A percentile compares a stretch with the other conserved stretches of the same genome.
Conservation (phyloP, 2,797 vertebrate genomes). For the Cirrhinus mrigala region DNA sequence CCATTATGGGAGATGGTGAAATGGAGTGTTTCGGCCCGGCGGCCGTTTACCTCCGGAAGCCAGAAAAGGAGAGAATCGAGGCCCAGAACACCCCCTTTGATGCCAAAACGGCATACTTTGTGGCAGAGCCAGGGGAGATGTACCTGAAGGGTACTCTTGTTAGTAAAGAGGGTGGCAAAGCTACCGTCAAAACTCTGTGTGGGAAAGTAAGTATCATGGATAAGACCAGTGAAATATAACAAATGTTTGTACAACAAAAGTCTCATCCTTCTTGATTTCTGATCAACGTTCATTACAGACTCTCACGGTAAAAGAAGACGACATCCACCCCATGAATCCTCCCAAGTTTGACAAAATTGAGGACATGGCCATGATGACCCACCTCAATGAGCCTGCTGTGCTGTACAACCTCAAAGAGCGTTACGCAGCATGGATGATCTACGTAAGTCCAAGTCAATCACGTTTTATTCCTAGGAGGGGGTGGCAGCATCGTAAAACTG, state of each 20-base stretch:
- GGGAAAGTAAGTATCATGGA: slow-evolving; percentile 77
- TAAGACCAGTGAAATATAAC: too few species aligned
- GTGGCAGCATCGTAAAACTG: not conserved
- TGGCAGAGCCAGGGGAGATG: slow-evolving; percentile 81
- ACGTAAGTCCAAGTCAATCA: slow-evolving; percentile 50
- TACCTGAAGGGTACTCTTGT: slow-evolving; percentile 85
- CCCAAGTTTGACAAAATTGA: slow-evolving; percentile 92
- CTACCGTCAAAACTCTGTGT: slow-evolving; percentile 82
- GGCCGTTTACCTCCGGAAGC: slow-evolving; percentile 85
- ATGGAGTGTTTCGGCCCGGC: slow-evolving; percentile 88
- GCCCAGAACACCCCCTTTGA: slow-evolving; percentile 90
- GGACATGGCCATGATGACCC: slow-evolving; percentile 97
- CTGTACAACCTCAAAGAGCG: slow-evolving; percentile 86
- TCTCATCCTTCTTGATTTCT: too few species aligned
- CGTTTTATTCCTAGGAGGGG: not conserved
- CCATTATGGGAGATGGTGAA: slow-evolving; percentile 83
- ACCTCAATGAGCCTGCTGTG: slow-evolving; percentile 79
- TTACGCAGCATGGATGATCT: slow-evolving; percentile 88
- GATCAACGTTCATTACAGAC: too few species aligned
- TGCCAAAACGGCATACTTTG: slow-evolving; percentile 85
- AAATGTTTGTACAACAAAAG: too few species aligned
- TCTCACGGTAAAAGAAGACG: slow-evolving; percentile 69
- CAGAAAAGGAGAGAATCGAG: slow-evolving; percentile 87
- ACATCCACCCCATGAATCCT: slow-evolving; percentile 83
- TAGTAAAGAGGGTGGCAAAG: slow-evolving; percentile 85